Evolutionary conservation across 2,113 vertebrate species (phyloP), one percentile per base, ranked within the genome.

Genomic region (Rhinolophus ferrumequinum): DNA sequence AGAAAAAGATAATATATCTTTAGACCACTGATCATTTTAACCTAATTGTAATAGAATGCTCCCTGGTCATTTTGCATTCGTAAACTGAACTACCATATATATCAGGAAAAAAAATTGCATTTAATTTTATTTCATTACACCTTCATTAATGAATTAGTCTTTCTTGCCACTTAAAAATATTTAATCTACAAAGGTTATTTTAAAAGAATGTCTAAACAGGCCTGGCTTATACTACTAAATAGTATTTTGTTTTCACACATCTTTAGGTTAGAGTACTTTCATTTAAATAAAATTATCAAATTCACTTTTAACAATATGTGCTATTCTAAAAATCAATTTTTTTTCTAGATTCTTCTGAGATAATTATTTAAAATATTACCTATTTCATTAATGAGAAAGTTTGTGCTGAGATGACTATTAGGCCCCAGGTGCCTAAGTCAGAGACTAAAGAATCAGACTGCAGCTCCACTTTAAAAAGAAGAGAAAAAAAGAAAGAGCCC

Each of bases 351-450:
- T 82, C 19, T 93, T 81, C 77, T 82, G 30, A 88, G 47, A 28
- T 88, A 38, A 35, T 60, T n/a, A 77, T 87, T n/a, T 73, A 35
- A 94, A 77, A 67, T 62, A 47, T 76, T 50, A 58, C 7, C 35
- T 56, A 80, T 72, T 84, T 92, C 28, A 19, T 47, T 58, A 73
- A 30, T 24, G 18, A 96, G 54, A 77, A 83, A 60, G 18, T 77
- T 91, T 89, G 33, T 77, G 67, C 84, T 94, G 28, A 92, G n/a
- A 81, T 16, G 8, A 90, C 62, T 89, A 58, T 85, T 88, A 73
- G 92, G 64, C 47, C 62, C 11, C 54, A 33, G 13, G 52, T 60
- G 18, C 28, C 88, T 50, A 76, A 82, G 13, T 89, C 33, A 50
- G 75, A 86, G 47, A 75, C 44, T 83, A 26, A 93, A 70, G 41